Evolutionary conservation across 2,888 invertebrate species (phyloP).

Genomic region (Cerastoderma edule): DNA sequence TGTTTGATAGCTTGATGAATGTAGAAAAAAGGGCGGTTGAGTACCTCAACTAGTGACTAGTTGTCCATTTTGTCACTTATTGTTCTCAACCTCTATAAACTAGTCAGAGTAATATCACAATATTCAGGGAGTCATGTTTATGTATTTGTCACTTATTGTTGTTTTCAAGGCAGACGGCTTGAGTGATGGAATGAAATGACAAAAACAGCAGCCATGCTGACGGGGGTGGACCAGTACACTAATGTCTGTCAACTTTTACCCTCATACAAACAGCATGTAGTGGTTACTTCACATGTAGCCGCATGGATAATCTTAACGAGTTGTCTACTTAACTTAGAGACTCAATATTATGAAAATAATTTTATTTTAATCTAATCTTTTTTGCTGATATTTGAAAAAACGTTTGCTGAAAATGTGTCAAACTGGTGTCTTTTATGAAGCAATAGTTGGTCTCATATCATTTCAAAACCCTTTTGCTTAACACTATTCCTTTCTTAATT

Average conservation of each 20-base stretch:
- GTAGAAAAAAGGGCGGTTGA: too few relatives aligned
- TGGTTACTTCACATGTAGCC: too few relatives aligned
- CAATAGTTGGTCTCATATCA: not conserved
- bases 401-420: not conserved
- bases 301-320: too few relatives aligned
- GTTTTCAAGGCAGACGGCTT: conserved; percentile 27
- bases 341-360: not conserved
- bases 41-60: too few relatives aligned
- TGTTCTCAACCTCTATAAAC: conserved; percentile 23
- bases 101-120: conserved; percentile 4
- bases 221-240: conserved; percentile 54
- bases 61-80: conserved; percentile 28
- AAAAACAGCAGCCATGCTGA: conserved; percentile 47
- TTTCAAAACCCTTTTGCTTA: not conserved
- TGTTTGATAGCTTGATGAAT: too few relatives aligned
- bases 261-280: too few relatives aligned
- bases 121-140: conserved; percentile 31
- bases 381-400: not conserved
- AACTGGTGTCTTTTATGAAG: not conserved
- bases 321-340: not conserved
- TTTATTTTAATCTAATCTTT: not conserved
- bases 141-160: conserved; percentile 50
- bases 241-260: too few relatives aligned
- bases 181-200: conserved; percentile 52
- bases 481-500: conserved; percentile 27